Base-by-base conservation (phyloP, 1,140 invertebrate species). In the Zaprionus africanus region DNA sequence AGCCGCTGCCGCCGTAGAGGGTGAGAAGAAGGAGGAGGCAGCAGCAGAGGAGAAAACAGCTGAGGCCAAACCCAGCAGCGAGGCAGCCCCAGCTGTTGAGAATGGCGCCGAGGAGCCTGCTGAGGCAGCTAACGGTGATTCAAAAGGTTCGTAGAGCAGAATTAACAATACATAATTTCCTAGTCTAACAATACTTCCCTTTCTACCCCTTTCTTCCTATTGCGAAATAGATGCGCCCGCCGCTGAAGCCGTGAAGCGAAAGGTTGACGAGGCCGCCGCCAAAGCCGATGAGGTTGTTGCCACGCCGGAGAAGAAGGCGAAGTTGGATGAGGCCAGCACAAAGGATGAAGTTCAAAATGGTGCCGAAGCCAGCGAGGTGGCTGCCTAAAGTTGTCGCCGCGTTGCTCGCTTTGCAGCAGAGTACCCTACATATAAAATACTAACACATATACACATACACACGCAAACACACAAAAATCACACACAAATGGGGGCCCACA, bases 261-360 rank as follows among this genome's bases (percentile, higher is more conserved):
- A 92, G 91, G 91, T 92, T 13, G 83, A 86, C 24, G 91, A 90
- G 58, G 74, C 78, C 26, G 64, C 81, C 51, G 80, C 76, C 19
- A 92, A 92, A 71, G 79, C 80, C 60, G 88, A 91, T 59, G 91
- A 92, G 62, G 83, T 83, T 41, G 81, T 91, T 72, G 91, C 85
- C 58, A 92, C 91, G 78, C 91, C 91, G 65, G 91, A 92, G 76
- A 92, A 92, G 83, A 92, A 92, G 76, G 91, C 91, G 71, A 92
- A 92, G 78, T 72, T 92, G 69, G 91, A 92, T 60, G 91, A 92
- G 57, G 76, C 85, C 76, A 91, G 88, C 85, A 91, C 86, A 80
- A 92, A 92, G 84, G 91, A 92, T 63, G 91, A 92, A 62, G 91
- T 90, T 75, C 91, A 91, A 75, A 92, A 92, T 54, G 91, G 91